Base-by-base conservation (phyloP, 2,113 vertebrate species). In the Sceloporus tristichus region DNA sequence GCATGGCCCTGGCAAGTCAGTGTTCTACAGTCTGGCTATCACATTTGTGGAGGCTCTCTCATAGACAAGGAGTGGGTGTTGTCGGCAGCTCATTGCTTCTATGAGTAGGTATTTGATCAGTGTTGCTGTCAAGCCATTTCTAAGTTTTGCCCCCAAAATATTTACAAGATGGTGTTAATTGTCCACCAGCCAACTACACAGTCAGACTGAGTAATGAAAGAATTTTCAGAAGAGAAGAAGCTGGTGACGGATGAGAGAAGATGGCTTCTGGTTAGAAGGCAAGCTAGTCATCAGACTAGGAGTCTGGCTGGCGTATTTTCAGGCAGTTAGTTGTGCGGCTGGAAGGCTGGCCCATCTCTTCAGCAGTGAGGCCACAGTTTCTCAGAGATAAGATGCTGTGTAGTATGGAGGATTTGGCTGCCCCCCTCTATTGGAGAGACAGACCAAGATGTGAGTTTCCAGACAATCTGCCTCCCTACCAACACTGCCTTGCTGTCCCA, bases 1-100 rank as follows among this genome's bases (percentile, higher is more conserved):
- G 23, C 3, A 29, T 93, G 92, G 92, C 88, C 92, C 7, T 91
- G 91, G 88, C 91, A 92, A 62, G 81, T 83, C 66, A 86, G 89
- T 84, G 34, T 91, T 79, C 25, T n/a, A 40, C 3, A 0, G 2
- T 2, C 0, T 1, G 9, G 11, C 1, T 21, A 8, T 2, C 78
- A 42, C 16, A 18, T 87, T 34, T 91, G 88, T 66, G 88, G 91
- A 56, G 92, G 80, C 42, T 87, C 89, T 79, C 48, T 92, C 78
- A 85, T 93, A 40, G 56, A 62, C 1, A 27, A 77, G 0, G 16
- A 70, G 2, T 92, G 90, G 89, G 90, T 92, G 40, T 73, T 93
- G 59, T 87, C 89, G 1, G 91, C 91, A 2, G 92, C 92, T 76
- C 90, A 90, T 53, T 92, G 92, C 86, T 85, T 92, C 74, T 1